phyloP scores from a whole-genome alignment of 2,797 vertebrate species.

The Malacoraja senta region DNA sequence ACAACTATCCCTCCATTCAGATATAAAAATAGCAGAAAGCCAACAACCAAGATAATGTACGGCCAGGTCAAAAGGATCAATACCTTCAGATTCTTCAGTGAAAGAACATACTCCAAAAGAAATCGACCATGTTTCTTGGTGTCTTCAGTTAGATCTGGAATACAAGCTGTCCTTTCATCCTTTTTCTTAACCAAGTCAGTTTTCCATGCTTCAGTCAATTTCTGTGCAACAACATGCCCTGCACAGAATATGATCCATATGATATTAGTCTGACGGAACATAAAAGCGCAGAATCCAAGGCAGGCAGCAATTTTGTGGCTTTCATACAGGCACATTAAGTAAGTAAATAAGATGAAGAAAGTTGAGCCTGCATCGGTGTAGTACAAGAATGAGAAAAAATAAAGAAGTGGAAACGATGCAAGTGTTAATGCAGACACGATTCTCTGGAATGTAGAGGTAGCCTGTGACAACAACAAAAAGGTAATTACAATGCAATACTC shows the following conservation, averaged over 20 bases:
- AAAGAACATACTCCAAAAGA: constrained; percentile 59
- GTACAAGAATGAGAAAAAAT: constrained; percentile 97
- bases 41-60: constrained; percentile 57
- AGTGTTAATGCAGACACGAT: constrained; percentile 74
- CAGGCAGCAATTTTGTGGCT: constrained; percentile 82
- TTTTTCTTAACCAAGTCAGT: constrained; percentile 72
- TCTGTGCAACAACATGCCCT: constrained; percentile 69
- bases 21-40: constrained; percentile 69
- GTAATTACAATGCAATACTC: constrained; percentile 40
- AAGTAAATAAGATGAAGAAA: constrained; percentile 88
- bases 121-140: constrained; percentile 60
- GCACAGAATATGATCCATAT: constrained; percentile 91
- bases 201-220: constrained; percentile 78
- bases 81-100: constrained; percentile 54
- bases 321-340: constrained; percentile 89
- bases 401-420: constrained; percentile 81
- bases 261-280: constrained; percentile 93
- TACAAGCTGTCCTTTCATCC: constrained; percentile 64
- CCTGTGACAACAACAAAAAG: constrained; percentile 56
- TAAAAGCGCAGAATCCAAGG: constrained; percentile 77
- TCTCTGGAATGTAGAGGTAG: constrained; percentile 65
- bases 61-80: constrained; percentile 73
- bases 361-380: constrained; percentile 90
- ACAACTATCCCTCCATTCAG: constrained; percentile 83
- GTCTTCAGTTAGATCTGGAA: constrained; percentile 60